Percentiles rank a stretch among this genome's conserved stretches.
These are phyloP conservation scores for Agriopis aurantiaria DNA, from an alignment of 2,888 invertebrate species.

Conservation along the genomic window DNA sequence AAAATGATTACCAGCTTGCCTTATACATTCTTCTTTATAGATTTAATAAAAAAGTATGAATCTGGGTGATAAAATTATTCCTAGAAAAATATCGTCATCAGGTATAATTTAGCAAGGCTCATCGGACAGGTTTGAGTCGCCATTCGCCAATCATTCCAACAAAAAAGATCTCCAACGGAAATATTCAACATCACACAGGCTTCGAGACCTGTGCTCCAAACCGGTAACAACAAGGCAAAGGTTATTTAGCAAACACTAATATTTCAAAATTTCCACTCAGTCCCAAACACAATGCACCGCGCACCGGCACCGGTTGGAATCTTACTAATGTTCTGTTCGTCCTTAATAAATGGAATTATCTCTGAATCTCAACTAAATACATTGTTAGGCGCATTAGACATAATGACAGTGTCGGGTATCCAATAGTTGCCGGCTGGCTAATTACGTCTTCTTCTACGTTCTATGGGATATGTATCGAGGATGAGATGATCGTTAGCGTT, in stretches of 20 bases:
- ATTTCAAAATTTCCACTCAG: slow-evolving; percentile 52
- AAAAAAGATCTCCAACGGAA: slow-evolving; percentile 71
- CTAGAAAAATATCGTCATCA: slow-evolving; percentile 59
- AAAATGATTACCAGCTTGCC: not conserved
- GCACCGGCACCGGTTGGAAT: slow-evolving; percentile 17
- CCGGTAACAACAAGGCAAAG: slow-evolving; percentile 77
- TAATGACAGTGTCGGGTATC: slow-evolving; percentile 47
- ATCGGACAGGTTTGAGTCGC: slow-evolving; percentile 73
- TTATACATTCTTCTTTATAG: not conserved
- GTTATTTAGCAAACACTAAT: slow-evolving; percentile 71
- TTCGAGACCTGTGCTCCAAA: slow-evolving; percentile 64
- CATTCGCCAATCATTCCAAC: slow-evolving; percentile 57
- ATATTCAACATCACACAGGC: slow-evolving; percentile 68
- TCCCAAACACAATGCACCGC: slow-evolving; percentile 33
- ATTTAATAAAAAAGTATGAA: not conserved
- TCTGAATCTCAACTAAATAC: slow-evolving; percentile 22
- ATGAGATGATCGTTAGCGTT: slow-evolving; percentile 53
- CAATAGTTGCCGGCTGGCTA: slow-evolving; percentile 43
- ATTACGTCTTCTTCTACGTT: slow-evolving; percentile 54
- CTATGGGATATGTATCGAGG: slow-evolving; percentile 47
- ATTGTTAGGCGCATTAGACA: slow-evolving; percentile 33
- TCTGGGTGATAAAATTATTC: slow-evolving; percentile 34
- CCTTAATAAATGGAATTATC: slow-evolving; percentile 18
- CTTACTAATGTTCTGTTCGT: slow-evolving; percentile 17
- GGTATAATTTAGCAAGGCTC: slow-evolving; percentile 61